Evolutionary conservation across 35 echinoderm and acorn worm genomes (phyloP), one percentile per base, ranked within the genome.

Genomic region (Apostichopus japonicus): DNA sequence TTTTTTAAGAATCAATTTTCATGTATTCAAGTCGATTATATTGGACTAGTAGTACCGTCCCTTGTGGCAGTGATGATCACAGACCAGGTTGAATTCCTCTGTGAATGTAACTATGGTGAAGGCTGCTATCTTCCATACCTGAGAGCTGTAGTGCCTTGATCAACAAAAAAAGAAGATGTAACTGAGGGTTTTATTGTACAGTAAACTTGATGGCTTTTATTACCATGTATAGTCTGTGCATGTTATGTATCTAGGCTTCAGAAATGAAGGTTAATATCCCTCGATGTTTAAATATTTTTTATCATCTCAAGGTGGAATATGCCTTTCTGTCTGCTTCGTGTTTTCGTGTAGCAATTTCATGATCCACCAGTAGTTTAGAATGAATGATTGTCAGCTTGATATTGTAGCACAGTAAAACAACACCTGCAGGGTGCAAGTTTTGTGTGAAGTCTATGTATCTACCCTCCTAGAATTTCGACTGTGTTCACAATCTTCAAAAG

Each of bases 91-190:
- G 16, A 54, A 83, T n/a, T 16, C 27, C 16, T 83, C 55, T 54
- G 27, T 83, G 79, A 83, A 55, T 83, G 52, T 55, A 0, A 83
- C 6, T 54, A 13, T 83, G 0, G 51, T 83, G 79, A 83, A 83
- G 79, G 79, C 79, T 83, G 79, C 79, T 83, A 83, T 83, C 79
- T 83, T 83, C 79, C 79, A 83, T 83, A 52, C 55, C 55, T 83
- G 79, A 83, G 55, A 83, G 79, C 55, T 83, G 51, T 53, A 83
- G 79, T 83, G 79, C 79, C 79, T 83, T 83, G 79, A 83, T 83
- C 27, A 56, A 54, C 54, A 19, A 75, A 75, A 14, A 21, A 22
- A 72, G 71, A 75, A 75, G 22, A 75, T 7, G 15, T 19, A 75
- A 75, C 17, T 15, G 17, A n/a, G 16, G 79, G 79, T 83, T 54